Evolutionary conservation across 2,113 vertebrate species (phyloP), one percentile per base, ranked within the genome.

Genomic region (Siniperca knerii): DNA sequence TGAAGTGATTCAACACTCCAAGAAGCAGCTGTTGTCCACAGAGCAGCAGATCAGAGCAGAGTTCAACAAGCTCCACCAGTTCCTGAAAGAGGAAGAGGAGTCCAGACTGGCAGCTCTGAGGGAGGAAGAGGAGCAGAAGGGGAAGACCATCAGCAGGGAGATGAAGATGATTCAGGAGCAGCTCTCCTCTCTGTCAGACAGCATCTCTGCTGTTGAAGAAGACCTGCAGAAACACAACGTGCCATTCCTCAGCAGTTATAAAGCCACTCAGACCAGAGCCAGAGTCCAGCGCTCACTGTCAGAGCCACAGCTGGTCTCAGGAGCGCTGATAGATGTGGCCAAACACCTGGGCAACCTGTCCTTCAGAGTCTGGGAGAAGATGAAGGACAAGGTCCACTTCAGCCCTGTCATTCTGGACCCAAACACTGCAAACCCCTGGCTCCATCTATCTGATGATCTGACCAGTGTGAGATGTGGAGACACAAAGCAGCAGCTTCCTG

Each of bases 321-420:
- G 90, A 83, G 77, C 68, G 0, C 80, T 87, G 86, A 66, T 84
- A 73, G 83, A 89, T 57, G 82, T 65, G 82, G 90, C 90, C 87
- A 81, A 87, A 85, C 89, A 89, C 83, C 85, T 92, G 84, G 88
- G 88, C 61, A 91, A 90, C 82, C 88, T 91, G 85, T 68, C 81
- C 79, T 87, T 82, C 83, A 86, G 48, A 68, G 88, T 86, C 77
- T 90, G 92, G 85, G 72, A 84, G 46, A 90, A 89, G 79, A 89
- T 93, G 85, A 37, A 37, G 35, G 35, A 37, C 35, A 37, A 37
- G 35, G 35, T 37, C 35, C 35, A 37, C 35, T 37, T 37, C 35
- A 37, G 35, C 5, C 35, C 35, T 37, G 35, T 37, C 35, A 74
- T 90, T 81, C 88, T 92, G 72, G 92, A 94, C 69, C 80, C 92